Conservation (phyloP, 2,113 vertebrate genomes). For the human region DNA sequence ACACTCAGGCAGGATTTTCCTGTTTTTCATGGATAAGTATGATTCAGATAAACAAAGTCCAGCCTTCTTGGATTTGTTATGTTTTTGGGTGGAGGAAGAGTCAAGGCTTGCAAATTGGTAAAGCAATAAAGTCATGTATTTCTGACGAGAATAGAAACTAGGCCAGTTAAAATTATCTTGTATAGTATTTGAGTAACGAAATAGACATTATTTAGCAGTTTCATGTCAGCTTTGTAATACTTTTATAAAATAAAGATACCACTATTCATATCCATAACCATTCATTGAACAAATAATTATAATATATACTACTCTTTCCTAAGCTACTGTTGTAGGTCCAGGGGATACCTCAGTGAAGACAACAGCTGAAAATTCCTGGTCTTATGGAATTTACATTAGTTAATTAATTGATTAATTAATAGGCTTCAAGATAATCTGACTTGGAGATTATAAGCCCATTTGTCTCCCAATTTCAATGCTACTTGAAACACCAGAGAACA, state of each 20-base stretch:
- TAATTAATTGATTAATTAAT: not conserved
- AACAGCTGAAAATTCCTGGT: not conserved
- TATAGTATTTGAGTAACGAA: not conserved
- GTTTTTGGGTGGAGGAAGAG: not conserved
- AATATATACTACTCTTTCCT: not conserved
- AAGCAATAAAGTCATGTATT: not conserved
- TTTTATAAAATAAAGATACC: not conserved
- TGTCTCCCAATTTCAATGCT: not conserved
- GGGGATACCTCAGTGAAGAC: not conserved
- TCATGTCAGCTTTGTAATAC: not conserved
- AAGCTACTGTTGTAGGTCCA: not conserved
- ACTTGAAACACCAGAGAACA: not conserved
- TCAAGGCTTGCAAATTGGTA: not conserved
- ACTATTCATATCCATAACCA: not conserved
- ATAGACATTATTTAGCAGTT: not conserved
- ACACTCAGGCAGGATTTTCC: not conserved
- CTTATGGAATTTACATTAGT: not conserved
- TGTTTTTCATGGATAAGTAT: not conserved
- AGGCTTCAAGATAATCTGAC: not conserved
- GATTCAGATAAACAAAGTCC: not conserved
- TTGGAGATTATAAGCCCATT: not conserved
- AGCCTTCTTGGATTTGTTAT: not conserved
- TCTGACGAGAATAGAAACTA: not conserved
- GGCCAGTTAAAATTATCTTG: not conserved
- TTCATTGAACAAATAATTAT: not conserved